A percentile compares a stretch with the other conserved stretches of the same genome.
Evolutionary conservation across 2,797 vertebrate species (phyloP).

Genomic region (Urophycis tenuis): DNA sequence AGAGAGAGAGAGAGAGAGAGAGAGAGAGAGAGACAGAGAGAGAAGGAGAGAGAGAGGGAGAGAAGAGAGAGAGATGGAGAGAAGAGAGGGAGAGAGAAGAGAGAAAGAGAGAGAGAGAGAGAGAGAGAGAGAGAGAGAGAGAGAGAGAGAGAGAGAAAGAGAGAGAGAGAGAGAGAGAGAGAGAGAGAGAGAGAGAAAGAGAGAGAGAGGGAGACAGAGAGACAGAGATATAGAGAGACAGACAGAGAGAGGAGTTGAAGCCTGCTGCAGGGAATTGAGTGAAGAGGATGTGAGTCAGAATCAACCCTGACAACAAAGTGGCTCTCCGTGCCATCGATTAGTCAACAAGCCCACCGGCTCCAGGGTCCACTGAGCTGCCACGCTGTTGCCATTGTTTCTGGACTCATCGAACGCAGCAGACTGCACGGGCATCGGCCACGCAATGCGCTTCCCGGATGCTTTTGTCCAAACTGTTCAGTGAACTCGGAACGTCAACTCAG

Average conservation of each 20-base stretch:
- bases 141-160: slow-evolving; percentile 13
- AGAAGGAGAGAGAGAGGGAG: neutral
- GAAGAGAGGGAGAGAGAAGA: slow-evolving; percentile 13
- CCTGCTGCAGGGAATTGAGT: neutral
- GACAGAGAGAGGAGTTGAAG: neutral
- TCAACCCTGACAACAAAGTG: neutral
- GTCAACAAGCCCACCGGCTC: neutral
- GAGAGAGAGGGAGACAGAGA: too few species aligned
- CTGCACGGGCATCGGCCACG: too few species aligned
- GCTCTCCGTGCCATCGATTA: neutral
- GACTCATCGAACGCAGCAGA: neutral
- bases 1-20: slow-evolving; percentile 13
- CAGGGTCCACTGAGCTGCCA: neutral
- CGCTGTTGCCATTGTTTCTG: neutral
- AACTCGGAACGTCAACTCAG: too few species aligned
- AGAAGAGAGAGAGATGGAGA: slow-evolving; percentile 6
- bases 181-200: neutral
- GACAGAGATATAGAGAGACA: too few species aligned
- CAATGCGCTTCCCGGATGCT: too few species aligned
- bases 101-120: slow-evolving; percentile 30
- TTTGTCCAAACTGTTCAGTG: too few species aligned
- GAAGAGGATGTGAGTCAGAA: slow-evolving; percentile 2
- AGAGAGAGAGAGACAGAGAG: slow-evolving; percentile 11
- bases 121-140: slow-evolving; percentile 12
- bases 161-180: slow-evolving; percentile 13